Evolutionary conservation across 2,888 invertebrate species (phyloP), one percentile per base, ranked within the genome.

Genomic region (Volucella bombylans): DNA sequence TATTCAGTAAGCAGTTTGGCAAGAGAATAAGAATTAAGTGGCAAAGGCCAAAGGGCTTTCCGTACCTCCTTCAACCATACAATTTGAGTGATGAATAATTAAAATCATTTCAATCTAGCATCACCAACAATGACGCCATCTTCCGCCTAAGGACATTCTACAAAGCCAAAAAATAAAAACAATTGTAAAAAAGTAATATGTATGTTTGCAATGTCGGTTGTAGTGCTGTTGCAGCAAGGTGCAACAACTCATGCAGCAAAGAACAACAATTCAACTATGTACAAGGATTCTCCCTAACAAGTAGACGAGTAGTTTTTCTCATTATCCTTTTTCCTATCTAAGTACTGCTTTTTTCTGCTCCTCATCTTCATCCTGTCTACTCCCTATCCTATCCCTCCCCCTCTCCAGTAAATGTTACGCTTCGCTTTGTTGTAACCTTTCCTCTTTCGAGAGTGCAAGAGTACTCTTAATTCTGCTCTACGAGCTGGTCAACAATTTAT

Each of bases 401-500:
- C 14, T 23, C n/a, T 38, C 49, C 41, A 8, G 31, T 57, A 11
- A n/a, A 4, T 52, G 43, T 41, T 41, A 10, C 50, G 52, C 31
- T 71, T 78, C 52, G 52, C 52, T 61, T 50, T 62, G 59, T 67
- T 65, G 11, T 49, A 59, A 61, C 64, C 57, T 65, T 79, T 14
- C 50, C n/a, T n/a, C 45, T 55, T 62, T 38, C 38, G 3, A 77
- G 76, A 62, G 82, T 15, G 59, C 50, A 23, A 3, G 23, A 23
- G 45, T 57, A 49, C 85, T 72, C 81, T 81, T 81, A 68, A 81
- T 81, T 85, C 85, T 68, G 68, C 76, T 77, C 59, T 49, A 85
- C 76, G 72, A 81, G 64, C 76, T 77, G 72, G 85, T 61, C 85
- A 85, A 85, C 85, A 81, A 81, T 64, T 85, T 85, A 52, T 81